phyloP scores from a whole-genome alignment of 2,797 vertebrate genomes.

The Emydoidea blandingii region DNA sequence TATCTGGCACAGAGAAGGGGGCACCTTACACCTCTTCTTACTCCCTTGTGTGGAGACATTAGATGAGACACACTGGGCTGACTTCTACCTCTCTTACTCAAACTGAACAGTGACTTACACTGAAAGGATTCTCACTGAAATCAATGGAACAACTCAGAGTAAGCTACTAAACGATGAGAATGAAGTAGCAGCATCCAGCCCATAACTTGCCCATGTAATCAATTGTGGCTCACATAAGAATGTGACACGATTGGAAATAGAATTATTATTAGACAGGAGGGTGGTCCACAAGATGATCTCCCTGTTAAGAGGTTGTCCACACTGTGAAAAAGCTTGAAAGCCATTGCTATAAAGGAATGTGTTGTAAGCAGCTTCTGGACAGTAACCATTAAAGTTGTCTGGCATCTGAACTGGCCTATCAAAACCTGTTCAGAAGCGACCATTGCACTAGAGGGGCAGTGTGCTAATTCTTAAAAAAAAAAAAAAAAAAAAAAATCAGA shows the following conservation, averaged over 20 bases:
- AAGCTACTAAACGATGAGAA: constrained; percentile 3
- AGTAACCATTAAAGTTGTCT: background rate
- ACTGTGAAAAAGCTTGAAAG: constrained; percentile 31
- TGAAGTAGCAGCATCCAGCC: constrained; percentile 8
- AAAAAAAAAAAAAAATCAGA: background rate
- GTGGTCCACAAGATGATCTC: background rate
- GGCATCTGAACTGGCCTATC: constrained; percentile 15
- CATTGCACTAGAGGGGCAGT: background rate
- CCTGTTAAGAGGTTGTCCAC: background rate
- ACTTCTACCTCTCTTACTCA: background rate
- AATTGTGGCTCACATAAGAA: constrained; percentile 22
- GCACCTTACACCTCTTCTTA: rapidly evolving
- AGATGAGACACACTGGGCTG: background rate
- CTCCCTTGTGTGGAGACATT: background rate
- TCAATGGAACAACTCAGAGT: constrained; percentile 45
- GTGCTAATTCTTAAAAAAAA: background rate
- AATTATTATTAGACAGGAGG: constrained; percentile 4
- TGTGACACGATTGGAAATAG: background rate
- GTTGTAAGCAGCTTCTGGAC: background rate
- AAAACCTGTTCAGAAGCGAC: background rate
- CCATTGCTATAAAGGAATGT: background rate
- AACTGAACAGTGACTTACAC: background rate
- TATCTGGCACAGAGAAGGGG: background rate
- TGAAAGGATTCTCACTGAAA: constrained; percentile 30
- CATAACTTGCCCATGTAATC: background rate